Evolutionary conservation across 30 jellyfish, hydroid and myxozoan species (phyloP), one percentile per base, ranked within the genome.

Genomic region (Mastigias papua): DNA sequence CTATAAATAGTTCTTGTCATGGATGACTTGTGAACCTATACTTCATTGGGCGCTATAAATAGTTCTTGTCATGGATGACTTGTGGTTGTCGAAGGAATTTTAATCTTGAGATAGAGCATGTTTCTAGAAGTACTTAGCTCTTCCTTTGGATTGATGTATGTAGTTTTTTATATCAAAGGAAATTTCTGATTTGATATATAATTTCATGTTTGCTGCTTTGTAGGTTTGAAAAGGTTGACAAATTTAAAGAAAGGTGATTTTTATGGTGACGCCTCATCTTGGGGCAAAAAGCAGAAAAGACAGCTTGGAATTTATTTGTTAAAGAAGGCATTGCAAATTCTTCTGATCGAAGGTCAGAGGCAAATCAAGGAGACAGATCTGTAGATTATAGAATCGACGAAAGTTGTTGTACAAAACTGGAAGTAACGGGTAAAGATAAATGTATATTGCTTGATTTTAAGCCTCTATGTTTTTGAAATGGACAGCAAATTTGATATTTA

Each of bases 211-310:
- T 51, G 17, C 17, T 54, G 50, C 34, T 31, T 35, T 69, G 27
- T 33, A 93, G 98, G 98, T 34, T 69, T 93, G 15, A 65, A 91
- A 6, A 83, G 98, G 23, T 81, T 93, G 35, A 93, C 98, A 6
- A 93, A 93, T 81, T 73, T 74, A 30, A 93, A 93, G 26, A 69
- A 65, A 33, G 98, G 98, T 25, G 97, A 93, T 48, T 93, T 28
- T 50, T 93, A 93, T 58, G 98, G 98, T 28, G 86, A 94, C 0
- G 98, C 97, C 21, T 34, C 95, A 16, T 80, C 95, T 13, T 93
- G 98, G 98, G 73, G 65, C 34, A 30, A 27, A 28, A 93, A 87
- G 86, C 80, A 87, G 66, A 87, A 84, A 48, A 89, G 98, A 28
- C 92, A 64, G 35, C 97, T 93, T 25, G 98, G 98, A 8, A 78